A percentile compares a stretch with the other conserved stretches of the same genome.
These are phyloP conservation scores for Streptopelia turtur DNA, from an alignment of 2,797 vertebrate genomes.

Conservation along the genomic window DNA sequence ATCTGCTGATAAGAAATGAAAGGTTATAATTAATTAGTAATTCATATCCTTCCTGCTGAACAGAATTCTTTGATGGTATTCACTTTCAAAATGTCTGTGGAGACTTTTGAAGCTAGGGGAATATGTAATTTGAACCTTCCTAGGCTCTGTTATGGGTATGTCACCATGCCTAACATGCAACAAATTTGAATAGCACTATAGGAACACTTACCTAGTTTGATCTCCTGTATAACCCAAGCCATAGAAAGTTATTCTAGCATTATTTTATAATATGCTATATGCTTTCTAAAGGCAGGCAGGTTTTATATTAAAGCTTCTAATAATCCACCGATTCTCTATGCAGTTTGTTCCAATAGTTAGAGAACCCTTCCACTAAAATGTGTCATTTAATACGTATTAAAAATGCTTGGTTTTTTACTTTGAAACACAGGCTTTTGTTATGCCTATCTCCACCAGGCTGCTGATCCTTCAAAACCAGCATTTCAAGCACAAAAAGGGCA, in stretches of 20 bases:
- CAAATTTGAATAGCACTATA: neutral
- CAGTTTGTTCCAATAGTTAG: neutral
- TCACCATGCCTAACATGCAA: neutral
- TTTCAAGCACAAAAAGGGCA: conserved; percentile 6
- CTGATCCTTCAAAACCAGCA: neutral
- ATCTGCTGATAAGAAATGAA: conserved; percentile 74
- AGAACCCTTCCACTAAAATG: neutral
- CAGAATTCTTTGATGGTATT: neutral
- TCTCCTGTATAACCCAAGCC: neutral
- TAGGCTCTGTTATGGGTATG: neutral
- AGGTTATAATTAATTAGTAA: neutral
- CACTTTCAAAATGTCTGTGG: neutral
- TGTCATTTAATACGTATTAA: neutral
- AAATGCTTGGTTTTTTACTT: neutral
- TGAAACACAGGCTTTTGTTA: neutral
- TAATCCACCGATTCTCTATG: neutral
- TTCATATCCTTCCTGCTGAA: neutral
- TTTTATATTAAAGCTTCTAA: neutral
- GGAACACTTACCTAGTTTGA: neutral
- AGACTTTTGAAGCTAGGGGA: neutral
- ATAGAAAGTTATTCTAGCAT: neutral
- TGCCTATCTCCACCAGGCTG: neutral
- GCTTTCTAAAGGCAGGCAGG: neutral
- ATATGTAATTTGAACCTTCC: neutral
- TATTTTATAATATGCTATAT: neutral